Conservation (phyloP, 2,113 vertebrate genomes). For the Onychostruthus taczanowskii region DNA sequence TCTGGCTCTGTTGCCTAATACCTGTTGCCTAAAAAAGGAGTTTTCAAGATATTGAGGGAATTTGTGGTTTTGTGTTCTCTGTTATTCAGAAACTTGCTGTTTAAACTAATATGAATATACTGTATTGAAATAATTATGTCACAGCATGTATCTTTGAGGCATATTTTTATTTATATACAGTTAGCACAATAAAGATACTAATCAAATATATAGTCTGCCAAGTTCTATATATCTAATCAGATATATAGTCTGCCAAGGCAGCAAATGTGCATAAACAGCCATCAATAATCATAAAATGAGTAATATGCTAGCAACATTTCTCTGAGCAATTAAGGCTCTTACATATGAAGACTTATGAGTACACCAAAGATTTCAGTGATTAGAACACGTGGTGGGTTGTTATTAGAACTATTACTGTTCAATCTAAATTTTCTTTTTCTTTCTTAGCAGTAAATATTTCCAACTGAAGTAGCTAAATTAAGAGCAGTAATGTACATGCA, state of each 20-base stretch:
- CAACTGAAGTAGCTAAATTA: neutral
- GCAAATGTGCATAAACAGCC: neutral
- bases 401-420: neutral
- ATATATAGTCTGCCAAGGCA: neutral
- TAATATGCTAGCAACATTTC: neutral
- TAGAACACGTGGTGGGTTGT: neutral
- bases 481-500: neutral
- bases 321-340: neutral
- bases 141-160: neutral
- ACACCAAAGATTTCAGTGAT: neutral
- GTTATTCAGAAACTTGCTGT: neutral
- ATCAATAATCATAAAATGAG: neutral
- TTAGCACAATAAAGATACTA: neutral
- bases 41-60: neutral
- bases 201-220: neutral
- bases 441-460: neutral
- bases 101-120: neutral
- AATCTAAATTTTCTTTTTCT: neutral
- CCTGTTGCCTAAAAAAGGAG: neutral
- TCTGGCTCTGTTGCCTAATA: neutral
- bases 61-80: neutral
- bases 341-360: neutral
- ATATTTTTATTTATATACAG: neutral
- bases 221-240: neutral
- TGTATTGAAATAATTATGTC: neutral